Percentiles rank a stretch among this genome's conserved stretches.
phyloP scores from a whole-genome alignment of 2,888 invertebrate genomes.

The Nycteola revayana region DNA sequence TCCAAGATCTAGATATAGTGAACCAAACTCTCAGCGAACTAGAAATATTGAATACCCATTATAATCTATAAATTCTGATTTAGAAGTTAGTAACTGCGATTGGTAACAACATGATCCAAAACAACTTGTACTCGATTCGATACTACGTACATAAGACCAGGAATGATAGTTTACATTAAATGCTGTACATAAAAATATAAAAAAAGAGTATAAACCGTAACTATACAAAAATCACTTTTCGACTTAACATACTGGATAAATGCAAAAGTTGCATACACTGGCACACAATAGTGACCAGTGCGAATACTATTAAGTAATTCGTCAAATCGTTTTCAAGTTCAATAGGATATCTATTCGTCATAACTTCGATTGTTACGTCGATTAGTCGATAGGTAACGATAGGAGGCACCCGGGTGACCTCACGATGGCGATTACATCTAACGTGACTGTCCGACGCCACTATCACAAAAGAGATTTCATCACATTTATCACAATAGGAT shows the following conservation, averaged over 20 bases:
- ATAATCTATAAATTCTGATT: conserved; percentile 43
- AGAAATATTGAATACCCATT: conserved; percentile 26
- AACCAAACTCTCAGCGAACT: conserved; percentile 16
- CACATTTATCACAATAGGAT: conserved; percentile 78
- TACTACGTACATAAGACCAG: conserved; percentile 48
- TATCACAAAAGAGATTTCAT: conserved; percentile 77
- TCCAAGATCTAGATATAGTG: conserved; percentile 13
- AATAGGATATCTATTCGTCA: conserved; percentile 44
- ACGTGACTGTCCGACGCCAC: conserved; percentile 75
- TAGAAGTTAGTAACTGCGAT: conserved; percentile 68
- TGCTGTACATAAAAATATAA: conserved; percentile 70
- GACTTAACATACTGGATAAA: conserved; percentile 72
- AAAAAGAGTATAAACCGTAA: conserved; percentile 60
- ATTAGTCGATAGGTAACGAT: conserved; percentile 61
- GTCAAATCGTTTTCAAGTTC: conserved; percentile 48
- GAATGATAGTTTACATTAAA: conserved; percentile 73
- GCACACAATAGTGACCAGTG: conserved; percentile 52
- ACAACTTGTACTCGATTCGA: conserved; percentile 40
- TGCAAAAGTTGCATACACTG: conserved; percentile 68
- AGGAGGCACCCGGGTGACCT: conserved; percentile 53
- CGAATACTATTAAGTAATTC: conserved; percentile 63
- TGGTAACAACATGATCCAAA: conserved; percentile 73
- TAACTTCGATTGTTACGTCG: conserved; percentile 36
- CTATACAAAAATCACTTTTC: conserved; percentile 71
- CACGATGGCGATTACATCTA: conserved; percentile 64